Base-by-base conservation (phyloP, 2,888 invertebrate species). In the Andrena haemorrhoa region DNA sequence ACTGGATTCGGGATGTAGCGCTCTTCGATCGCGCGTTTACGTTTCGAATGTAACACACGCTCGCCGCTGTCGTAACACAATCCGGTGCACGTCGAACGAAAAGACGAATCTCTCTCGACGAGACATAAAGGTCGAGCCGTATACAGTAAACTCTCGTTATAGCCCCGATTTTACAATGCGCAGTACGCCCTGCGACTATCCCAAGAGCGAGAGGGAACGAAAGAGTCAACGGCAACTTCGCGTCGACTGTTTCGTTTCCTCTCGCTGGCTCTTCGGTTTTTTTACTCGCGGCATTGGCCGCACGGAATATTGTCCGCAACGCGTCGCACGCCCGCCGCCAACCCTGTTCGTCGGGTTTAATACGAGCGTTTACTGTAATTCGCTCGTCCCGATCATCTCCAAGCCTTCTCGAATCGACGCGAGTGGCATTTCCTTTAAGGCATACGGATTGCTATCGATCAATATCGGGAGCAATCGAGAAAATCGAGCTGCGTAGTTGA, bases 31-130 rank as follows among this genome's bases (percentile, higher is more conserved):
- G 63, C 53, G 31, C 63, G 56, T 71, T 60, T 23, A 31, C 35
- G 53, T 78, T 63, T 60, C 75, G 66, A 76, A 83, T 74, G 70
- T 65, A 20, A 73, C 75, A 79, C 65, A 63, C 74, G 70, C 73
- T 76, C 60, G 26, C 20, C 53, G 74, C 51, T 75, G 31, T 69
- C 58, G 66, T 33, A 23, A 73, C 23, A 61, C 51, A 31, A 75
- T 51, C 12, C 12, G 53, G 47, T 51, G n/a, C 69, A 31, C 35
- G 35, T 47, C 51, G 60, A 60, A 53, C 8, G 33, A 64, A 73
- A 72, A n/a, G 49, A 58, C 26, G 31, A 41, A 70, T 58, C 26
- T 41, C 41, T 70, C 6, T 2, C 41, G 26, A 7, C 41, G 29
- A 26, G 29, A 41, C 26, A 41, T 16, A 47, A 12, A 23, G 26